Conservation (phyloP, 1,140 invertebrate species). For the Drosophila mayri region DNA sequence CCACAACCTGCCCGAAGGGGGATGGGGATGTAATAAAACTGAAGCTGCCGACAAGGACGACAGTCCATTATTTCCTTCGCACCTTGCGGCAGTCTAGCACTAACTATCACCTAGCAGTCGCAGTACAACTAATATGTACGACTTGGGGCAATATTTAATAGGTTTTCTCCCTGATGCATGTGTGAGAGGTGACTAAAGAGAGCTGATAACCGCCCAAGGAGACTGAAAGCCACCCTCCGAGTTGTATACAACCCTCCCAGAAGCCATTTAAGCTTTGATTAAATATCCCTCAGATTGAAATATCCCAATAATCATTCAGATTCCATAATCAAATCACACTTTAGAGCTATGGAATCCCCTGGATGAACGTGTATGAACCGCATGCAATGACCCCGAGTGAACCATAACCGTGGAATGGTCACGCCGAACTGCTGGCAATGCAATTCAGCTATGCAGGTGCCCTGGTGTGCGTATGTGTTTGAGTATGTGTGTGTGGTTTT, state of each 20-base stretch:
- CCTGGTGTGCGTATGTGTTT: conserved; percentile 1
- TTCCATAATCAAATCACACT: background rate
- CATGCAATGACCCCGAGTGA: conserved; percentile 38
- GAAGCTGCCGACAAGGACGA: conserved; percentile 13
- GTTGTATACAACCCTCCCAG: background rate
- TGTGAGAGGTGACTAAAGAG: background rate
- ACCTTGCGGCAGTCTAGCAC: conserved; percentile 12
- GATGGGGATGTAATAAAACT: conserved; percentile 36
- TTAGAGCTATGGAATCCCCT: background rate
- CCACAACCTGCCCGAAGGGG: conserved; percentile 46
- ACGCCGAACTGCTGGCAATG: conserved; percentile 37
- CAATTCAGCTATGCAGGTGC: conserved; percentile 10
- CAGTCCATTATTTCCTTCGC: conserved; percentile 24
- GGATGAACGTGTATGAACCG: background rate
- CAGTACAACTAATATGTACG: background rate
- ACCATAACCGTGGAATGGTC: conserved; percentile 28
- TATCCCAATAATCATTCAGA: background rate
- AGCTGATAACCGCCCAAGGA: background rate
- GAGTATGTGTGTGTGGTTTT: conserved; percentile 10
- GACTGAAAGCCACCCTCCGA: background rate
- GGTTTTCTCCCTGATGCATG: background rate
- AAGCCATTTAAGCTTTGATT: background rate
- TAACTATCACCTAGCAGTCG: background rate
- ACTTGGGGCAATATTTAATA: background rate
- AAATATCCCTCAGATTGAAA: background rate